A percentile compares a stretch with the other conserved stretches of the same genome.
These are phyloP conservation scores for Copidosoma floridanum DNA, from an alignment of 1,140 invertebrate species.

Conservation along the genomic window DNA sequence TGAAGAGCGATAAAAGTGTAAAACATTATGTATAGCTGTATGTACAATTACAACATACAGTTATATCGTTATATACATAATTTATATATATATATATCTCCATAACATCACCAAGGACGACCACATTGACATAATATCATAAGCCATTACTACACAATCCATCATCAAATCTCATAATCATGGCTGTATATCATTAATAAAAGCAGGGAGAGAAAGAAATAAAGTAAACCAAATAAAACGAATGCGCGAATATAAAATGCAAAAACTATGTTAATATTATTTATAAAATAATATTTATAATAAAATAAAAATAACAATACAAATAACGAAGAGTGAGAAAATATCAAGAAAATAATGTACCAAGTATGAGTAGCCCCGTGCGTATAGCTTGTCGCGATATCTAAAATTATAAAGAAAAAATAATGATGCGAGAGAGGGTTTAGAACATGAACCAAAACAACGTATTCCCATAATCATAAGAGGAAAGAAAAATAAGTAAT, in stretches of 20 bases:
- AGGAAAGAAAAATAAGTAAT: not conserved
- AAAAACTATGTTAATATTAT: no score
- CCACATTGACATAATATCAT: not conserved
- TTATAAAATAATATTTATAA: slow-evolving; percentile 10
- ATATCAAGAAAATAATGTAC: no score
- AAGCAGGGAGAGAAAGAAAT: not conserved
- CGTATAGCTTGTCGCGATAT: not conserved
- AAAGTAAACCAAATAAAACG: not conserved
- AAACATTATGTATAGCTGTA: no score
- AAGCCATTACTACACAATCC: not conserved
- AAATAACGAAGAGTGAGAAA: no score
- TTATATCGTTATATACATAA: no score
- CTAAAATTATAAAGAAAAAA: not conserved
- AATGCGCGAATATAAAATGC: not conserved
- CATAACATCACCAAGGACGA: no score
- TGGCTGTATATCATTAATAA: slow-evolving; percentile 3
- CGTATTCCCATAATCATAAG: no score
- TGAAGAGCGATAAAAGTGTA: not conserved
- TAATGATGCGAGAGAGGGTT: not conserved
- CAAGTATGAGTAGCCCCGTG: no score
- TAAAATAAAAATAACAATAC: slow-evolving; percentile 4
- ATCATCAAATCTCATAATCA: slow-evolving; percentile 18
- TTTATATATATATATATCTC: no score
- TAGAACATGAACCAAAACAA: no score
- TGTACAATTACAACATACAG: no score